Base-by-base conservation (phyloP, 64 coral and sea anemone genomes). In the Stichodactyla helianthus region DNA sequence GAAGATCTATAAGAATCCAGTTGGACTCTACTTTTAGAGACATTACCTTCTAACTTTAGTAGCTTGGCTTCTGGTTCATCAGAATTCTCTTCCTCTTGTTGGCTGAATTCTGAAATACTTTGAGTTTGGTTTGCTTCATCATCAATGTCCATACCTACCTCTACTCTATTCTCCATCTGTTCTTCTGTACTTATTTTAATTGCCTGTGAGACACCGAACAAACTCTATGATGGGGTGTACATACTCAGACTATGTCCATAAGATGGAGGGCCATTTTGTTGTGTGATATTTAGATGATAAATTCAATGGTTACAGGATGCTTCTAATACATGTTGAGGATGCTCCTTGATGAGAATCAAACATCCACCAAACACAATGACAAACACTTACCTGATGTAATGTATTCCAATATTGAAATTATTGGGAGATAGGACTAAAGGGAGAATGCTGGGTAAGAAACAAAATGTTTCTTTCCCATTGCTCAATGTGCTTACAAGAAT, bases 91-190 rank as follows among this genome's bases (percentile, higher is more conserved):
- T 35, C 76, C 11, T 85, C 65, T 31, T 25, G 8, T 85, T 55
- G 12, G 57, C 81, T 77, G 88, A 26, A 9, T 50, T 50, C 31
- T 79, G 77, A 79, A 28, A 17, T 55, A 50, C 54, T 71, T 57
- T 85, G 27, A 52, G 15, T 50, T 6, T 79, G 77, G 26, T 50
- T 26, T 17, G 85, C 86, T 54, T 95, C 93, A 22, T 95, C 94
- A 86, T 95, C 94, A 59, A 95, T 77, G 53, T 95, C 94, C 94
- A 95, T 95, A 95, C 94, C 94, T 95, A 95, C 94, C 91, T 92
- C 90, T 16, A 83, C 91, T 58, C 91, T 91, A 87, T 90, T 95
- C 26, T 92, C 80, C 44, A 93, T 83, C 82, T 95, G 91, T 57
- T 86, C 70, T 89, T 95, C 94, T 84, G 92, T 84, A 57, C 83